Conservation (phyloP, 2,888 invertebrate species). For the Eudasyphora cyanicolor region DNA sequence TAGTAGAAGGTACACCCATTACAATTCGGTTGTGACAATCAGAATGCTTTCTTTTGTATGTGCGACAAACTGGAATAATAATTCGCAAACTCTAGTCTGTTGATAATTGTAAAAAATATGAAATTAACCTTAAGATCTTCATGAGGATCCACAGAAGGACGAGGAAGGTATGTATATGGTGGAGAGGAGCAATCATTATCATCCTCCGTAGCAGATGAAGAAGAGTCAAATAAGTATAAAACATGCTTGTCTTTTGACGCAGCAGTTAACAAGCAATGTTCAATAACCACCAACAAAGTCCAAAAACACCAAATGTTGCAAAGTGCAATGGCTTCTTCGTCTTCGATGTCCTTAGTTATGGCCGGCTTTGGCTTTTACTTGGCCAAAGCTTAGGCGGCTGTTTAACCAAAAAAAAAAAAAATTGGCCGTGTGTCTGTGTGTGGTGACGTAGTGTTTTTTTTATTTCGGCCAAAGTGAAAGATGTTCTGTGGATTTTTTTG, state of each 20-base stretch:
- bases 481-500: slow-evolving; percentile 52
- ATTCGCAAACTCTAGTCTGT: too few species aligned
- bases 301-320: slow-evolving; percentile 66
- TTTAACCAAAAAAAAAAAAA: slow-evolving; percentile 14
- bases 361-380: slow-evolving; percentile 53
- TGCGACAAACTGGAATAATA: too few species aligned
- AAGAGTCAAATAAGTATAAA: not conserved
- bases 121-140: not conserved
- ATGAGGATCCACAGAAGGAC: not conserved
- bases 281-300: slow-evolving; percentile 16
- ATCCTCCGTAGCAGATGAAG: slow-evolving; percentile 16
- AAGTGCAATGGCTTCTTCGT: slow-evolving; percentile 67
- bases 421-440: not conserved
- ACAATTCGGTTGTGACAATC: too few species aligned
- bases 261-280: slow-evolving; percentile 26
- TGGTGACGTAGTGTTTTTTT: not conserved
- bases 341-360: slow-evolving; percentile 1
- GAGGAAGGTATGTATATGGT: not conserved
- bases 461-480: slow-evolving; percentile 52
- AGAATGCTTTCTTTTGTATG: too few species aligned
- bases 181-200: not conserved
- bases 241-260: slow-evolving; percentile 14
- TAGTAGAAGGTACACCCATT: too few species aligned
- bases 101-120: not conserved
- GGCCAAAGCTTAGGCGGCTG: slow-evolving; percentile 40